Percentiles rank a stretch among this genome's conserved stretches.
Evolutionary conservation across 2,113 vertebrate genomes (phyloP).

Genomic region (Brienomyrus longianalis): DNA sequence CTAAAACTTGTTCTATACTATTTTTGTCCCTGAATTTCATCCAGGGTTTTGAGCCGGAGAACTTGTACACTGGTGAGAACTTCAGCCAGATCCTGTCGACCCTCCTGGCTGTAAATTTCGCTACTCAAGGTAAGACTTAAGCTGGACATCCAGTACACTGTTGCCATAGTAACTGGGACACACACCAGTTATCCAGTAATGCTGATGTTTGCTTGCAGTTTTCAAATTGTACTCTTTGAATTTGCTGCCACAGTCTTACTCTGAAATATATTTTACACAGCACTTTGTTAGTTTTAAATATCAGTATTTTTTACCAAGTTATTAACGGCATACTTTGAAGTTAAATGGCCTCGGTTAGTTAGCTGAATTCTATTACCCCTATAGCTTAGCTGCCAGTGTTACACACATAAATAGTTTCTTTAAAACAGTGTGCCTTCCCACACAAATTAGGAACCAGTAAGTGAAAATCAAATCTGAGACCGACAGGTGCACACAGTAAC

Average conservation of each 20-base stretch:
- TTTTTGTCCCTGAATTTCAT: slow-evolving; percentile 23
- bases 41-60: slow-evolving; percentile 86
- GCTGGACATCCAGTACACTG: background rate
- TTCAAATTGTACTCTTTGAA: background rate
- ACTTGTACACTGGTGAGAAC: slow-evolving; percentile 79
- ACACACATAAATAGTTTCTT: background rate
- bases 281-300: background rate
- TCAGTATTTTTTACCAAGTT: background rate
- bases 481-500: background rate
- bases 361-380: background rate
- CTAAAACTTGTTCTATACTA: background rate
- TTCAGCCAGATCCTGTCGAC: slow-evolving; percentile 83
- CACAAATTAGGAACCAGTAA: background rate
- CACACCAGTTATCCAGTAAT: background rate
- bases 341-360: background rate
- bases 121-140: slow-evolving; percentile 81
- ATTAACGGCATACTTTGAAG: background rate
- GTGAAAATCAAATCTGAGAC: background rate
- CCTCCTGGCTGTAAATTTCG: slow-evolving; percentile 82
- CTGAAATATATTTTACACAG: background rate
- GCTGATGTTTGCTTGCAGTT: background rate
- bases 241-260: background rate
- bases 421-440: background rate
- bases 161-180: background rate
- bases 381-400: background rate